Evolutionary conservation across 2,113 vertebrate species (phyloP).

Genomic region (Aythya baeri): DNA sequence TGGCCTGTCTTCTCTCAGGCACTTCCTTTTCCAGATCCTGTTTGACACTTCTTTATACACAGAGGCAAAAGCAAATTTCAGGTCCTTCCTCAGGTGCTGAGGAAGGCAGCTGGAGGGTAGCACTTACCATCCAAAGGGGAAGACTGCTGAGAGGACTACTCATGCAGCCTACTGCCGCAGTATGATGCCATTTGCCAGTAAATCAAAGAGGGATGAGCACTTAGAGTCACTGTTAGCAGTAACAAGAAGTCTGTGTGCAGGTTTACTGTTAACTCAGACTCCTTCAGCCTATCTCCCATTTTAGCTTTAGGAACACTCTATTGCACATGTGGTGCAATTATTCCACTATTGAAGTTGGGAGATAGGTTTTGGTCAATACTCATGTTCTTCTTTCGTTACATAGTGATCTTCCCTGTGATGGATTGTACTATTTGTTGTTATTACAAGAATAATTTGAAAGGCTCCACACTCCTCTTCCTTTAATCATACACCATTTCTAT

Average conservation of each 20-base stretch:
- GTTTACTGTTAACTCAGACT: background rate
- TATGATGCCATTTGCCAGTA: background rate
- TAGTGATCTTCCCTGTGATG: background rate
- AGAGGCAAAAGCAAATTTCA: background rate
- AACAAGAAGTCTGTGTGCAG: background rate
- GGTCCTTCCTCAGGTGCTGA: background rate
- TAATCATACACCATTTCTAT: background rate
- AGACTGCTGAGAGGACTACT: background rate
- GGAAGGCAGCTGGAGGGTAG: background rate
- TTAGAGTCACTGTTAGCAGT: background rate
- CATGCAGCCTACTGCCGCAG: background rate
- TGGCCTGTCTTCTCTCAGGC: background rate
- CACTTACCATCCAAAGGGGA: background rate
- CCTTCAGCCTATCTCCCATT: background rate
- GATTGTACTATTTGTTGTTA: background rate
- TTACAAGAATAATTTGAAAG: background rate
- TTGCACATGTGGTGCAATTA: background rate
- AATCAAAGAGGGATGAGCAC: background rate
- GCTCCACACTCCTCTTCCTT: background rate
- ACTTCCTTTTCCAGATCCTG: fast-evolving
- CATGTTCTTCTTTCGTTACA: background rate
- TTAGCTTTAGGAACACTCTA: background rate
- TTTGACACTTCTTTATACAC: background rate
- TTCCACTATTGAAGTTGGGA: background rate
- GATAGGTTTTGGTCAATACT: background rate